Base-by-base conservation (phyloP, 2,113 vertebrate species). In the Oryzias javanicus region DNA sequence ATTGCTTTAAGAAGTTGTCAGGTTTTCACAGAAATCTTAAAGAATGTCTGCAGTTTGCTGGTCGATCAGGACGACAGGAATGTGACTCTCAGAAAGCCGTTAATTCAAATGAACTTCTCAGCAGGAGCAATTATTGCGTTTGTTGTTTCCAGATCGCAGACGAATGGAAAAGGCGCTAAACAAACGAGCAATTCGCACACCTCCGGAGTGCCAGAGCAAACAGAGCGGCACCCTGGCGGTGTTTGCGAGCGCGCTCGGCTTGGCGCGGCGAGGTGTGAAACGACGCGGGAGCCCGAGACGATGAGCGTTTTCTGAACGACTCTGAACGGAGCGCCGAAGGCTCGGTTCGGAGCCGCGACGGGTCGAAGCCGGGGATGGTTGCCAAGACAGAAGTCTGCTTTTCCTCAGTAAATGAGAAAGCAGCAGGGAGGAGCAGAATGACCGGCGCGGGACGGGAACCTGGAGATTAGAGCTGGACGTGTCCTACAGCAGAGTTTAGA, bases 161-260 rank as follows among this genome's bases (percentile, higher is more conserved):
- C 75, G 76, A 75, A 79, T 74, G 80, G 80, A 72, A 82, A 83
- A 82, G 75, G 80, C 74, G 78, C 65, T 79, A 85, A 88, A 86
- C 86, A 88, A 89, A 88, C 81, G 55, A 76, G 81, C 75, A 85
- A 89, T 89, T 81, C 81, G 69, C 79, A 79, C 77, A 77, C 79
- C 83, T 80, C 76, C 67, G 15, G 14, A 64, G 88, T 62, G 85
- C 86, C 86, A 89, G 86, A 77, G 79, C 78, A 80, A 90, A 90
- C 86, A 80, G 72, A 79, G 68, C 57, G 45, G 74, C 83, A 77
- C 74, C 74, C 77, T 55, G 66, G 75, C 51, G 56, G 8, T 60
- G 78, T 84, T 76, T 76, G 82, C 83, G 88, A 83, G 83, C 79
- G 80, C 74, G 10, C 8, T 87, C 88, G 76, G 83, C 83, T 67